phyloP scores from a whole-genome alignment of 2,797 vertebrate genomes.

The Sebastes kiyomatsui region DNA sequence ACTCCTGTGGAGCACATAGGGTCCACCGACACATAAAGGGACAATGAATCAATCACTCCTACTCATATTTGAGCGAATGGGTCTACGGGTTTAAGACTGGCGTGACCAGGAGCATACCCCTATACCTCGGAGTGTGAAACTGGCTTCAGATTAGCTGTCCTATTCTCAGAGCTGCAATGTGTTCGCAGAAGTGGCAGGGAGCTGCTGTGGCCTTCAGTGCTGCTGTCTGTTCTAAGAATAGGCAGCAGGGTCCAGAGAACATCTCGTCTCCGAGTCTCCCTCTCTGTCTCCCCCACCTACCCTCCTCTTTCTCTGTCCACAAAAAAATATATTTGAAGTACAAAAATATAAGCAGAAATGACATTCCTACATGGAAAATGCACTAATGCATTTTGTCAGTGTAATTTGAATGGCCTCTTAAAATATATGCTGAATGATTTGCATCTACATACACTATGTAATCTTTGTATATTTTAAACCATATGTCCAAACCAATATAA shows the following conservation, averaged over 20 bases:
- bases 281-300: constrained; percentile 17
- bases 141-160: constrained; percentile 63
- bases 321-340: constrained; percentile 11
- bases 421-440: constrained; percentile 23
- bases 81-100: constrained; percentile 6
- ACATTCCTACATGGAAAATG: not conserved
- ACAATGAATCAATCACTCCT: constrained; percentile 2
- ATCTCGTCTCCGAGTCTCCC: constrained; percentile 48
- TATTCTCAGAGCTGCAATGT: constrained; percentile 66
- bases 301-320: constrained; percentile 4
- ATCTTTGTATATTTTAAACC: constrained; percentile 25
- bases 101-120: constrained; percentile 16
- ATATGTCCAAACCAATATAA: constrained; percentile 1
- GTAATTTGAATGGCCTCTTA: not conserved
- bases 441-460: constrained; percentile 10
- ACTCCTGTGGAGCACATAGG: not conserved
- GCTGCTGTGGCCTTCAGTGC: constrained; percentile 71
- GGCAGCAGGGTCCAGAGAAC: constrained; percentile 63
- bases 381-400: constrained; percentile 11
- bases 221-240: constrained; percentile 77
- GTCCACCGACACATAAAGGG: not conserved
- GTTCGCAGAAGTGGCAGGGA: constrained; percentile 55
- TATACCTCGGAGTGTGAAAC: constrained; percentile 37
- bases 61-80: not conserved
- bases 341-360: not conserved